A percentile compares a stretch with the other conserved stretches of the same genome.
phyloP scores from a whole-genome alignment of 1,140 invertebrate genomes.

The Brachionus plicatilis region DNA sequence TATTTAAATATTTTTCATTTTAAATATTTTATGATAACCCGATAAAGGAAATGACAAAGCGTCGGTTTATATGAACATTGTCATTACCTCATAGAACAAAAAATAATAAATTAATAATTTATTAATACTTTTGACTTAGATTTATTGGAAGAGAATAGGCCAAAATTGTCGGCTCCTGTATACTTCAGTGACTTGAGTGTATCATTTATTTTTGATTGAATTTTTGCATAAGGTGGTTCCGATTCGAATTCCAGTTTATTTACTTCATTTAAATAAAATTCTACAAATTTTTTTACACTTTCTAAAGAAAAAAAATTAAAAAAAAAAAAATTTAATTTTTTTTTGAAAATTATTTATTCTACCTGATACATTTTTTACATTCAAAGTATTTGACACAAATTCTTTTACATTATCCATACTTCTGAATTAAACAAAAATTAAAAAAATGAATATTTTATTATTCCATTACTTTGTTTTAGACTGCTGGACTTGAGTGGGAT shows the following conservation, averaged over 20 bases:
- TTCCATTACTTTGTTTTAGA: not conserved
- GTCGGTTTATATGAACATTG: too few relatives aligned
- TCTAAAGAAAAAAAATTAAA: not conserved
- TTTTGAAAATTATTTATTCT: not conserved
- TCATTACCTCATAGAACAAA: not conserved
- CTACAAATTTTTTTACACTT: conserved; percentile 27
- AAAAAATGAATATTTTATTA: not conserved
- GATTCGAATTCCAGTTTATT: conserved; percentile 35
- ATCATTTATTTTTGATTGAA: not conserved
- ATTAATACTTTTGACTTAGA: not conserved
- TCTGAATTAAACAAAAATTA: not conserved
- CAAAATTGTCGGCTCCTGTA: not conserved
- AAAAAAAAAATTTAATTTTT: not conserved
- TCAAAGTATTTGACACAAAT: conserved; percentile 6
- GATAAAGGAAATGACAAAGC: too few relatives aligned
- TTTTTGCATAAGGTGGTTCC: conserved; percentile 18
- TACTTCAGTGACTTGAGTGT: not conserved
- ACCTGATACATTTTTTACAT: conserved; percentile 37
- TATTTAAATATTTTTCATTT: too few relatives aligned
- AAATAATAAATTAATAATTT: not conserved
- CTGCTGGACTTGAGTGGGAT: conserved; percentile 22
- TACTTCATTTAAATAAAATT: conserved; percentile 39
- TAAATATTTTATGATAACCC: too few relatives aligned
- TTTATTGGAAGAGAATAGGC: not conserved
- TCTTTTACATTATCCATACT: conserved; percentile 5